Evolutionary conservation across 1,140 invertebrate species (phyloP).

Genomic region (Danaus melanippus): DNA sequence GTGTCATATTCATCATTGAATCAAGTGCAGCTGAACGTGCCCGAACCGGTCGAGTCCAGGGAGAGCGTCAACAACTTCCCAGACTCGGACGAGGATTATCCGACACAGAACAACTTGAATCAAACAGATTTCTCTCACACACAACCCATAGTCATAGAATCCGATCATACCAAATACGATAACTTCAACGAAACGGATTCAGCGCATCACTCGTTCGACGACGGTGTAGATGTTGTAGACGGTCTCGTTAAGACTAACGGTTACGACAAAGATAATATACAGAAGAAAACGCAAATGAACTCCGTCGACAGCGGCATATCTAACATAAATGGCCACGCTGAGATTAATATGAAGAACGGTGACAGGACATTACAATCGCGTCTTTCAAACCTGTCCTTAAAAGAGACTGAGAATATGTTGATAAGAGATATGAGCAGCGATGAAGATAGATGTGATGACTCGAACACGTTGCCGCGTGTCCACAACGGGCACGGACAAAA

Average conservation of each 20-base stretch:
- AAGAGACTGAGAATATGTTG: constrained; percentile 39
- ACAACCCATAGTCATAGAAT: constrained; percentile 61
- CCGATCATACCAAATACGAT: constrained; percentile 47
- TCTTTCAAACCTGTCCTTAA: constrained; percentile 54
- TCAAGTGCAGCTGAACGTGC: constrained; percentile 55
- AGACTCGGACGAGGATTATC: constrained; percentile 58
- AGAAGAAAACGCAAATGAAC: constrained; percentile 47
- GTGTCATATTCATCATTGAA: constrained; percentile 57
- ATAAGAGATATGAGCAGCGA: constrained; percentile 46
- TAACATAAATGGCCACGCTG: constrained; percentile 39
- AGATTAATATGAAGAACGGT: constrained; percentile 23
- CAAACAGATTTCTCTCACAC: constrained; percentile 64
- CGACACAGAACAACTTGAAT: constrained; percentile 60
- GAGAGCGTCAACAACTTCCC: constrained; percentile 41
- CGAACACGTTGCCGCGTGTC: constrained; percentile 37
- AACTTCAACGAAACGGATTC: constrained; percentile 49
- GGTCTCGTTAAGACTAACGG: constrained; percentile 40
- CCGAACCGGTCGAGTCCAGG: constrained; percentile 49
- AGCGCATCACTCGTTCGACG: constrained; percentile 60
- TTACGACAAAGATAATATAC: constrained; percentile 26
- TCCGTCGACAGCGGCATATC: constrained; percentile 64
- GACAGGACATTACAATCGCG: constrained; percentile 37
- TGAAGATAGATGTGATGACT: constrained; percentile 54
- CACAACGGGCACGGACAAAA: constrained; percentile 32
- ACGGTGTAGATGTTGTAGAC: constrained; percentile 56